Evolutionary conservation across 2,797 vertebrate species (phyloP).

Genomic region (Poecilia picta): DNA sequence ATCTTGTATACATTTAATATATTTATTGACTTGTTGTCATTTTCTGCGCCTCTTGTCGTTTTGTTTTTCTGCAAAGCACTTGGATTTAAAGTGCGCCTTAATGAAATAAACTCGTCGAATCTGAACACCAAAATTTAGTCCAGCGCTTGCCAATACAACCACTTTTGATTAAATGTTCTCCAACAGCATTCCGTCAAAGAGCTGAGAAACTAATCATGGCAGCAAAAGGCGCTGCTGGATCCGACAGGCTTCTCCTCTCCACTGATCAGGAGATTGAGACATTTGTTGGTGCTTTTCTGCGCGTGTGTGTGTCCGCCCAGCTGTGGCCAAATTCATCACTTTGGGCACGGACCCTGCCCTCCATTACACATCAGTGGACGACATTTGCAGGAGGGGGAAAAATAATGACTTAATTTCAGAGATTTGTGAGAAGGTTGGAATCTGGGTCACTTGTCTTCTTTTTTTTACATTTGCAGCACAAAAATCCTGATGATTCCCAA

Average conservation of each 20-base stretch:
- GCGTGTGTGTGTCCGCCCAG: slow-evolving; percentile 49
- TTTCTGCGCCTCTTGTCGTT: not conserved
- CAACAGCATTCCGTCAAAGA: slow-evolving; percentile 42
- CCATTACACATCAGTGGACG: slow-evolving; percentile 82
- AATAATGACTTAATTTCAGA: slow-evolving; percentile 80
- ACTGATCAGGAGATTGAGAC: slow-evolving; percentile 58
- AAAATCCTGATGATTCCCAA: slow-evolving; percentile 57
- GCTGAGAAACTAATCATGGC: slow-evolving; percentile 50
- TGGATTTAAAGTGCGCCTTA: not conserved
- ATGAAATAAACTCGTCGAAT: not conserved
- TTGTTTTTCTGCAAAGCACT: not conserved
- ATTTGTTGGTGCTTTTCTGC: slow-evolving; percentile 53
- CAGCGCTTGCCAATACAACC: slow-evolving; percentile 27
- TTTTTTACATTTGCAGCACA: slow-evolving; percentile 15
- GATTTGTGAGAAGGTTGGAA: slow-evolving; percentile 72
- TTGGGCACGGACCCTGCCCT: slow-evolving; percentile 76
- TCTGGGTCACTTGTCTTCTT: slow-evolving; percentile 72
- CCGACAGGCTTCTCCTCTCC: slow-evolving; percentile 55
- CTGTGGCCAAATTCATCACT: slow-evolving; percentile 83
- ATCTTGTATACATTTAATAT: not conserved
- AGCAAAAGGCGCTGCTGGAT: slow-evolving; percentile 35
- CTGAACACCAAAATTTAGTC: not conserved
- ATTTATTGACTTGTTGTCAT: not conserved
- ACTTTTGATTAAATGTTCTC: slow-evolving; percentile 33
- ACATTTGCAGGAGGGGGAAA: slow-evolving; percentile 72